Conservation (phyloP, 2,113 vertebrate species). For the Romanogobio albipinnatus region DNA sequence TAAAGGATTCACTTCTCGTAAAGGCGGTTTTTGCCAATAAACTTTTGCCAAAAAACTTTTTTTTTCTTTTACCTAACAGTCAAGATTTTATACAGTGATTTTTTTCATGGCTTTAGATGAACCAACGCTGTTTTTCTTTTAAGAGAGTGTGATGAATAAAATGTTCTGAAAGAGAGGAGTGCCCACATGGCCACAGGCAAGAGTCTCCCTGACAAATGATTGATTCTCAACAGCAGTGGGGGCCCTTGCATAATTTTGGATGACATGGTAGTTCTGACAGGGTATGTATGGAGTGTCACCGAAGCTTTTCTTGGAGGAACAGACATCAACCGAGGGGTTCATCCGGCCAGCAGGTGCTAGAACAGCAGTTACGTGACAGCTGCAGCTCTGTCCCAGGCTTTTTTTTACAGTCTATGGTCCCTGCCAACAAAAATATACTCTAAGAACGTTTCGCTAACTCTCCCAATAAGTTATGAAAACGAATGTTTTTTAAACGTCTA, state of each 20-base stretch:
- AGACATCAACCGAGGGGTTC: not conserved
- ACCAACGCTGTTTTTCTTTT: not conserved
- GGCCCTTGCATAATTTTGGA: conserved; percentile 27
- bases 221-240: conserved; percentile 45
- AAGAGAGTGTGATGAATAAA: not conserved
- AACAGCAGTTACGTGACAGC: not conserved
- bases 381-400: not conserved
- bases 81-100: too few species aligned
- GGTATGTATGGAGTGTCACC: not conserved
- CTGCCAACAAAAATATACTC: too few species aligned
- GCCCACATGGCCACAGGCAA: not conserved
- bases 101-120: not conserved
- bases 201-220: conserved; percentile 36
- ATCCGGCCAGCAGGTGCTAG: conserved; percentile 12
- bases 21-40: not conserved
- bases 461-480: too few species aligned
- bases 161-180: not conserved
- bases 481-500: too few species aligned
- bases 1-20: not conserved
- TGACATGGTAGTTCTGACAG: not conserved
- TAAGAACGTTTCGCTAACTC: too few species aligned
- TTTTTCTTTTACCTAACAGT: not conserved
- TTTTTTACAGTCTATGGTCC: not conserved
- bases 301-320: not conserved
- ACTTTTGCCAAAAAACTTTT: not conserved